Base-by-base conservation (phyloP, 2,888 invertebrate species). In the Elegia similella region DNA sequence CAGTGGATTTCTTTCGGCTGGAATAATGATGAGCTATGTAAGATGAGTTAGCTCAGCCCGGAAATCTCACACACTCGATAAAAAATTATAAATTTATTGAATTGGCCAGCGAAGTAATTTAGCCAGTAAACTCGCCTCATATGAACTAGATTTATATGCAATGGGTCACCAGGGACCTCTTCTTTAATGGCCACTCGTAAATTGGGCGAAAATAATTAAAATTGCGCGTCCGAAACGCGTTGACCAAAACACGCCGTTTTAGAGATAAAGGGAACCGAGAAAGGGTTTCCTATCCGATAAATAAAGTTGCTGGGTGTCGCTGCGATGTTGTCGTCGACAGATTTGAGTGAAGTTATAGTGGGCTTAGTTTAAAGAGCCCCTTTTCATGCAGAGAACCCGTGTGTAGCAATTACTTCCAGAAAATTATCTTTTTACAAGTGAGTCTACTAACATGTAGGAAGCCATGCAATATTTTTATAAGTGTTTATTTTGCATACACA, bases 171-270 rank as follows among this genome's bases (percentile, higher is more conserved):
- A 69, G 86, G 87, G 91, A 81, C 81, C 84, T 75, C 75, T 86
- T 78, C 88, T 89, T 87, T 90, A 90, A 90, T 86, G 86, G 86
- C 79, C 80, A 86, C 86, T 87, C 89, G 90, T 91, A 91, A 91
- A 91, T 90, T 90, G 89, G 80, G 84, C 84, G 89, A 88, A 90
- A 90, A 91, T 90, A 91, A 91, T 90, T 91, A 90, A 90, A 91
- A 91, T 87, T 84, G 84, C 82, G 77, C 83, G 72, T 80, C 82
- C 83, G 70, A 78, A 78, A 76, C 75, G 71, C 72, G 71, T 73
- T 73, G 84, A 81, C 89, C 88, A 86, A 88, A 90, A 89, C 89
- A 89, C 68, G 75, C 74, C 87, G 84, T 87, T 90, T 90, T 88
- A 75, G 72, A 65, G 70, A 72, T 76, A 81, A 76, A 79, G 80